Evolutionary conservation across 2,888 invertebrate genomes (phyloP), one percentile per base, ranked within the genome.

Genomic region (Pyralis farinalis): DNA sequence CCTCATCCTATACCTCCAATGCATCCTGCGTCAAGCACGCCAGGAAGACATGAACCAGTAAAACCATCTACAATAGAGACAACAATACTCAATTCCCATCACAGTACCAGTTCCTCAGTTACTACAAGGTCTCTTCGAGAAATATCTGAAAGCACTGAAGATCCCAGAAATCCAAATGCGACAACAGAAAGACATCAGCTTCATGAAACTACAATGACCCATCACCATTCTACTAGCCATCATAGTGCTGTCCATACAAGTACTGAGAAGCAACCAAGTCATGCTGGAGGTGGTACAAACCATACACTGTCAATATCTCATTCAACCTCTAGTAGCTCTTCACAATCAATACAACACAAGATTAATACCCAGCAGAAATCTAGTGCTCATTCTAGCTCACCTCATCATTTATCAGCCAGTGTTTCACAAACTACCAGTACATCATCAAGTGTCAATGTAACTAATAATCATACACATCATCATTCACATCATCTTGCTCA

Each of bases 1-100:
- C 94, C 94, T 1, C 94, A 94, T 57, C 92, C 94, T 4, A 93
- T 94, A 64, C 93, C 93, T 9, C 94, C 93, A 1, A 92, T 93
- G 61, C 91, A 89, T 56, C 71, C 91, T 53, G 58, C 90, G 46
- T 65, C 81, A 7, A 87, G 85, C 53, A 72, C 82, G 21, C 77
- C 88, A 42, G 83, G 86, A 47, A 66, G 90, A 44, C 90, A 90
- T 51, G 90, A 90, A 22, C 83, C 86, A 55, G 84, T 84, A 20
- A 90, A 90, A 68, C 85, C 89, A 22, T 66, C 87, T 6, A 80
- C 89, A n/a, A 91, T 92, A 32, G 93, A 94, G 55, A 93, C 92
- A 39, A 93, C 93, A 0, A 93, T 93, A 67, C 89, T 94, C 63
- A 92, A 93, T 72, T 91, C 93, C 8, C 94, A 94, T 71, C 93